Evolutionary conservation across 1,140 invertebrate genomes (phyloP), one percentile per base, ranked within the genome.

Genomic region (Cotesia chilonis): DNA sequence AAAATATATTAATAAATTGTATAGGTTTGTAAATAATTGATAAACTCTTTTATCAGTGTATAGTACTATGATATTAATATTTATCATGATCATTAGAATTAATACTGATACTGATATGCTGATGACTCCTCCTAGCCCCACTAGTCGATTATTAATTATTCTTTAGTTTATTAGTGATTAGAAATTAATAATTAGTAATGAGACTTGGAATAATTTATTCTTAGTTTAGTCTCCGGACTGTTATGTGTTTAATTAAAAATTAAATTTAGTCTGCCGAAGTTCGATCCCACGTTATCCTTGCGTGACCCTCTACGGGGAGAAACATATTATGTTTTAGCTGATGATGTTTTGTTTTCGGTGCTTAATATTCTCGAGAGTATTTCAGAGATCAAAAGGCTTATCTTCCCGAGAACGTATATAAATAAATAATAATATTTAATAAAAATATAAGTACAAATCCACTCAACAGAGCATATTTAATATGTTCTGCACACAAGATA

Each of bases 291-390:
- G 35, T 38, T 12, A 37, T 37, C 35, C 59, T 36, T 63, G 35
- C 64, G 64, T 66, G 64, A 66, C 38, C 14, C 36, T 10, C 35
- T 12, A 37, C 28, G 57, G 57, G 57, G 57, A 59, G 57, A 59
- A 59, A 59, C 57, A 59, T 59, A 59, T 17, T 59, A 28, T 20
- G 12, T 59, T 20, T 17, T 20, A 28, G 7, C 17, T 20, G 57
- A 20, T 20, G 20, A 4, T 47, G 10, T 9, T 47, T 7, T 7
- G 6, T 47, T 47, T 47, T 28, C 28, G 28, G 28, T 28, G 3
- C 28, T 28, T 28, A 28, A 47, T 47, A 47, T 47, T 47, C 41
- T 47, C 41, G 6, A 47, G 10, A 47, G 41, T 47, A 47, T 47
- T 10, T 9, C 10, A 47, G 41, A 59, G 57, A 59, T 59, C 57